These are phyloP conservation scores for Amiota mariae DNA, from an alignment of 2,888 invertebrate genomes.

Conservation along the genomic window DNA sequence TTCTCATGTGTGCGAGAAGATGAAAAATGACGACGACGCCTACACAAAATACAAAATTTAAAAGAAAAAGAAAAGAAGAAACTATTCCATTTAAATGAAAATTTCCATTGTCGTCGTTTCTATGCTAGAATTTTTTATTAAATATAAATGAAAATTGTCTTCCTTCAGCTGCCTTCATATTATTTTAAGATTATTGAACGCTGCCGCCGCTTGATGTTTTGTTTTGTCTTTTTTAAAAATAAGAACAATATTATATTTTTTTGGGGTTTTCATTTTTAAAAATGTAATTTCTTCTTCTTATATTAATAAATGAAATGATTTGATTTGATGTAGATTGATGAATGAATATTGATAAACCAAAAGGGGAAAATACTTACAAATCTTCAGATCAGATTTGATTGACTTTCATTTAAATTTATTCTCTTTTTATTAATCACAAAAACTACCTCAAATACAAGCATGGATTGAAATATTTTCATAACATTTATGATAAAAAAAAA, in stretches of 20 bases:
- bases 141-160: constrained; percentile 1
- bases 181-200: too few relatives aligned
- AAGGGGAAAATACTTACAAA: too few relatives aligned
- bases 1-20: not conserved
- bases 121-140: constrained; percentile 1
- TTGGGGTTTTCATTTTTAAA: not conserved
- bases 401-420: too few relatives aligned
- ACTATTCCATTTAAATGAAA: not conserved
- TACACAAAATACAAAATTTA: not conserved
- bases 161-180: not conserved
- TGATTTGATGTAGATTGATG: too few relatives aligned
- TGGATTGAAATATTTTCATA: too few relatives aligned
- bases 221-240: not conserved
- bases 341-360: too few relatives aligned
- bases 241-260: not conserved
- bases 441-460: too few relatives aligned
- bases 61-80: too few relatives aligned
- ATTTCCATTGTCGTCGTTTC: not conserved
- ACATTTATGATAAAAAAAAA: too few relatives aligned
- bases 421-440: too few relatives aligned
- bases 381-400: too few relatives aligned
- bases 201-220: too few relatives aligned
- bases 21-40: not conserved
- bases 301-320: not conserved
- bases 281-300: not conserved